phyloP scores from a whole-genome alignment of 1,140 invertebrate species.

The Brachionus angularis region DNA sequence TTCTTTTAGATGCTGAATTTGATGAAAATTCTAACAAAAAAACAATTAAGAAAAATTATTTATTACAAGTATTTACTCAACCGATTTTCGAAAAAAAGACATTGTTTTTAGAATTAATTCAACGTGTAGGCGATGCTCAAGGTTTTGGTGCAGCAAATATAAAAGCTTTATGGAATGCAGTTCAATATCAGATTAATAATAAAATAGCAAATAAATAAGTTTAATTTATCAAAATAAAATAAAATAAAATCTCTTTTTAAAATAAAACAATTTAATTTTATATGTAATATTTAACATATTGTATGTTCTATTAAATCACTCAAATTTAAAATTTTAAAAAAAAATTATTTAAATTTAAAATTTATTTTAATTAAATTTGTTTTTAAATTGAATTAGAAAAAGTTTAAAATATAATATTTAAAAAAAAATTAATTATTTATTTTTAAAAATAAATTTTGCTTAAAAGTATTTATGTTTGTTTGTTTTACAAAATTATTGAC shows the following conservation, averaged over 20 bases:
- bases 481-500: too few species aligned
- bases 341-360: not conserved
- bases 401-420: too few species aligned
- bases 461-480: too few species aligned
- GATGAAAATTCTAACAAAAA: slow-evolving; percentile 46
- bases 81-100: slow-evolving; percentile 59
- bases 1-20: slow-evolving; percentile 58
- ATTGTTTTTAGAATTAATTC: slow-evolving; percentile 63
- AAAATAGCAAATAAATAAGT: not conserved
- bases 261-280: too few species aligned
- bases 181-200: slow-evolving; percentile 45
- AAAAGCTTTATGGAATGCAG: slow-evolving; percentile 59
- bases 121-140: slow-evolving; percentile 57
- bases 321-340: not conserved
- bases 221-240: not conserved
- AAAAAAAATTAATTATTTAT: too few species aligned
- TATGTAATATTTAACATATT: too few species aligned
- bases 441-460: too few species aligned
- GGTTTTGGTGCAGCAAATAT: slow-evolving; percentile 63
- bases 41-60: slow-evolving; percentile 52
- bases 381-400: too few species aligned
- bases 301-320: too few species aligned
- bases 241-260: slow-evolving; percentile 35
- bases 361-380: not conserved
- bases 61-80: slow-evolving; percentile 62